Evolutionary conservation across 1,140 invertebrate genomes (phyloP).

Genomic region (Megalonaias nervosa): DNA sequence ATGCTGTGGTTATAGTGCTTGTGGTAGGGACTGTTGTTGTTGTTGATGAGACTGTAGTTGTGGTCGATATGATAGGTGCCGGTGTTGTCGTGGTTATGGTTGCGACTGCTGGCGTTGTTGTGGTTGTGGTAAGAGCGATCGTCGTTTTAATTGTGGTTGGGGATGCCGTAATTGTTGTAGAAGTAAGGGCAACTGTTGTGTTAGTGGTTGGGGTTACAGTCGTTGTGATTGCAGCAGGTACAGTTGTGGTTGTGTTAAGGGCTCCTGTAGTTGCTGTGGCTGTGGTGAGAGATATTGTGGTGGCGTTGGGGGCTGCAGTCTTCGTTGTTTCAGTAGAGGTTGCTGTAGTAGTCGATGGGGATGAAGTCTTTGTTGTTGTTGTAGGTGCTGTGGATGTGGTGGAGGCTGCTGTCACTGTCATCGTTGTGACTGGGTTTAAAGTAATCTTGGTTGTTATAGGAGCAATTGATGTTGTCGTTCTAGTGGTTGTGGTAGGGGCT

Average conservation of each 20-base stretch:
- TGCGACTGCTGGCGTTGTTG: not conserved
- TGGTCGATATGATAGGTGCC: too few species aligned
- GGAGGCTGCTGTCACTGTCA: not conserved
- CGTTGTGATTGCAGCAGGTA: not conserved
- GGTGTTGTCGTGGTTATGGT: too few species aligned
- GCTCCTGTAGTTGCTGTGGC: not conserved
- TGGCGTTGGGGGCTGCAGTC: constrained; percentile 9
- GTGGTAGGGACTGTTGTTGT: too few species aligned
- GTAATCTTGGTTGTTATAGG: not conserved
- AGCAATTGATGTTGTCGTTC: not conserved
- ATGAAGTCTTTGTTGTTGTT: not conserved
- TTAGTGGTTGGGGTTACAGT: not conserved
- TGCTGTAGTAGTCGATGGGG: constrained; percentile 20
- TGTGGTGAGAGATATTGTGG: not conserved
- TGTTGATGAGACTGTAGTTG: too few species aligned
- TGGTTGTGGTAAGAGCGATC: not conserved
- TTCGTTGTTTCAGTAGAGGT: constrained; percentile 20
- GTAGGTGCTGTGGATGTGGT: not conserved
- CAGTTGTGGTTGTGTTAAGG: not conserved
- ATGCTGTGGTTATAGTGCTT: not conserved
- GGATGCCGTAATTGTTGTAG: not conserved
- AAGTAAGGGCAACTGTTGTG: not conserved
- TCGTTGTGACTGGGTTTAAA: not conserved
- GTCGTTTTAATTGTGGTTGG: not conserved
- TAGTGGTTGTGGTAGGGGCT: not conserved